A percentile compares a stretch with the other conserved stretches of the same genome.
Evolutionary conservation across 2,797 vertebrate genomes (phyloP).

Genomic region (Sebastes flavidus): DNA sequence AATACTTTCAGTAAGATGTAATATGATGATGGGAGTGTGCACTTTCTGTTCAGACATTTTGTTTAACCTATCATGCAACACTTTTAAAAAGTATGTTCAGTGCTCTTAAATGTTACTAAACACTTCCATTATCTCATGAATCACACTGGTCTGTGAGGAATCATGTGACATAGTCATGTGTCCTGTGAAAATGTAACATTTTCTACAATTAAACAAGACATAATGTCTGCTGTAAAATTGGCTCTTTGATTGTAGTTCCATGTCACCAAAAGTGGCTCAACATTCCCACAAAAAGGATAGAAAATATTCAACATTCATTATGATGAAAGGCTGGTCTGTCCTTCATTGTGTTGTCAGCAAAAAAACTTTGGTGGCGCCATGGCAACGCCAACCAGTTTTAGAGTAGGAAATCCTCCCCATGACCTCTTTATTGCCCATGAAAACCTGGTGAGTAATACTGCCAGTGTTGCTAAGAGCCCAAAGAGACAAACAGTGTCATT

Average conservation of each 20-base stretch:
- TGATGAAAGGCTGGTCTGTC: slow-evolving; percentile 57
- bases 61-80: neutral
- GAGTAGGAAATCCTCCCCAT: slow-evolving; percentile 65
- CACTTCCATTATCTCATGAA: slow-evolving; percentile 2
- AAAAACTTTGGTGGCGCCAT: slow-evolving; percentile 26
- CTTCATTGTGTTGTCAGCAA: slow-evolving; percentile 39
- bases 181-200: neutral
- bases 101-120: slow-evolving; percentile 1
- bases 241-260: neutral
- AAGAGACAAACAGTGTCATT: slow-evolving; percentile 47
- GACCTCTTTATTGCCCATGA: slow-evolving; percentile 65
- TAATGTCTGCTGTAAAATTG: slow-evolving; percentile 10
- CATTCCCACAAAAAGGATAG: neutral
- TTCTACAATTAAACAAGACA: slow-evolving; percentile 43
- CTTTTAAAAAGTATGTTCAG: neutral
- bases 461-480: slow-evolving; percentile 65
- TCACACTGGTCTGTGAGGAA: slow-evolving; percentile 21
- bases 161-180: neutral
- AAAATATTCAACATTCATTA: slow-evolving; percentile 12
- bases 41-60: slow-evolving; percentile 14
- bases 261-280: slow-evolving; percentile 6
- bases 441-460: slow-evolving; percentile 40
- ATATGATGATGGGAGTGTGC: slow-evolving; percentile 33
- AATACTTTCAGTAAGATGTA: slow-evolving; percentile 48
- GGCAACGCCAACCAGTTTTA: slow-evolving; percentile 59